Evolutionary conservation across 2,888 invertebrate species (phyloP), one percentile per base, ranked within the genome.

Genomic region (Aphrophora alni): DNA sequence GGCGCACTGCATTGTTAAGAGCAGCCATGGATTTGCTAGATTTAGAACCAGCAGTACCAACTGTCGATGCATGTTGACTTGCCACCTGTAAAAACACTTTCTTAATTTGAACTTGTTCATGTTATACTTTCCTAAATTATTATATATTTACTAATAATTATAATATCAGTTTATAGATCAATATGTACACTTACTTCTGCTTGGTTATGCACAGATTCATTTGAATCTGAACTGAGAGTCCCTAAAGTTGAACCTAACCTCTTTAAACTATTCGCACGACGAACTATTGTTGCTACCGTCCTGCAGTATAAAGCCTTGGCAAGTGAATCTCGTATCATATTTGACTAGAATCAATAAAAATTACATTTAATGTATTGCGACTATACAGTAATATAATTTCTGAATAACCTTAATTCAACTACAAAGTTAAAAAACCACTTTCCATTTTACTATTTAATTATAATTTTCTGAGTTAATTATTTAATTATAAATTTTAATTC

Each of bases 261-360:
- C 89, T 97, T 97, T 44, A 97, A 90, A 86, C 97, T 97, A 88
- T 98, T 98, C 78, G 97, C 97, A 86, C 98, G 91, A 44, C 97
- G 92, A 33, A 98, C 96, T 85, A 98, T 97, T 26, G 98, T 97
- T 24, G 97, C 97, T 24, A 98, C 97, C 12, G 97, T 97, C 85
- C 98, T 94, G 88, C 97, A 97, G 89, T 98, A 98, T 38, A 98
- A 91, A 24, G 98, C 97, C 89, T 97, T 96, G 38, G 97, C 96
- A 85, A 97, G 90, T 81, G 96, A 94, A 89, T 98, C 95, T 85
- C 97, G 91, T n/a, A 95, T 95, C 91, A 93, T 92, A 87, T 95
- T 95, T 14, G 97, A 96, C 92, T 92, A 86, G 27, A 86, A 85
- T 80, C 85, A 84, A 26, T 24, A 44, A 38, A 26, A 75, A 75